Base-by-base conservation (phyloP, 2,797 vertebrate genomes). In the Gila robusta region DNA sequence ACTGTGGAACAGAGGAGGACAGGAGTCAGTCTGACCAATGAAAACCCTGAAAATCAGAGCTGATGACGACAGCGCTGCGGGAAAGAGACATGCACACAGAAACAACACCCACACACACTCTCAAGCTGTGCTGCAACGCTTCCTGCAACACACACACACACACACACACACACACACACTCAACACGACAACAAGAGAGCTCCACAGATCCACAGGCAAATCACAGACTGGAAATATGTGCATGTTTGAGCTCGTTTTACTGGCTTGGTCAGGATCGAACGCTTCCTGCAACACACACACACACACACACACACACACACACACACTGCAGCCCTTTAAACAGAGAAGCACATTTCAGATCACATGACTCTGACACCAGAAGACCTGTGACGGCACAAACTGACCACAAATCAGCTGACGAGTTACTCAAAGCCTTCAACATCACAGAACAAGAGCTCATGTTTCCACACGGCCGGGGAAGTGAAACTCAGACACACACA, bases 111-210 rank as follows among this genome's bases (percentile, higher is more conserved):
- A 94, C 93, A 91, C 91, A 6, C 52, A 49, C 47, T 87, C 81
- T 37, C 91, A 90, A 88, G 88, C 90, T 91, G 86, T 90, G 90
- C 93, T 32, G 88, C 91, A 93, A 91, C 87, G 89, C 92, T 94
- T 95, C 93, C 93, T 94, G 49, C 10, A 14, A 67, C 26, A 47
- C 71, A 26, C 64, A 44, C 69, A 83, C 37, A 77, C 62, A 62
- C 49, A 39, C 6, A 39, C 37, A 39, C 37, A 44, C 41, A 11
- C 41, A 3, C 41, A 2, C 39, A 35, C 28, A 32, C 28, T 1
- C 35, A 44, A 11, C 44, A 44, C 32, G 32, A 32, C 32, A 32
- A 32, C 44, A 10, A 47, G 0, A 44, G 11, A 47, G 12, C 44
- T 14, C 44, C 12, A 47, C 12, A 16, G 54, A 23, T 56, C 54